Conservation (phyloP, 37 sponge, comb jelly and placozoan species). For the Petrosia ficiformis region DNA sequence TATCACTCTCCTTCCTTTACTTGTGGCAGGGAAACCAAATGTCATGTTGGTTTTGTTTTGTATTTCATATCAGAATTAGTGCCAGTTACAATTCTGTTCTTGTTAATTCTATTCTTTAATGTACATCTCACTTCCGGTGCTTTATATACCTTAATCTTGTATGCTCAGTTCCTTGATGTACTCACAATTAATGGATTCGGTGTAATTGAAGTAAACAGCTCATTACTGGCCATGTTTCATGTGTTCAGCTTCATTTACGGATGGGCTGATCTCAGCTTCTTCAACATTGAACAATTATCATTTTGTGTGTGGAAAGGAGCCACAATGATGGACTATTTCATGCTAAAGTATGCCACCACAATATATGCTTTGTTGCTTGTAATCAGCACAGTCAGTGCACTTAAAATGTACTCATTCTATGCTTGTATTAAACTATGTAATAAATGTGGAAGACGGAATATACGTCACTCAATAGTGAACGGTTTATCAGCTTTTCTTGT, state of each 20-base stretch:
- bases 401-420: neutral
- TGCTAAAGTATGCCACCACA: neutral
- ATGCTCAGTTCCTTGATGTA: neutral
- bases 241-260: neutral
- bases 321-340: neutral
- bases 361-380: neutral
- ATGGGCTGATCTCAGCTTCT: neutral
- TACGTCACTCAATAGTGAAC: neutral
- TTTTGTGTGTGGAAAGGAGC: neutral
- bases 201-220: neutral
- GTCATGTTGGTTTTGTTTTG: neutral
- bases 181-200: neutral
- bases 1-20: neutral
- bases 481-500: slow-evolving; percentile 1
- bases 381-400: neutral
- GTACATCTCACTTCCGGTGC: neutral
- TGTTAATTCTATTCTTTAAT: neutral
- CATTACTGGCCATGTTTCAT: neutral
- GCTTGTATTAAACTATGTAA: neutral
- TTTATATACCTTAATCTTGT: neutral
- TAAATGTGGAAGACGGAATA: slow-evolving; percentile 2
- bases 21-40: neutral
- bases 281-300: neutral
- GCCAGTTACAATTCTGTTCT: neutral
- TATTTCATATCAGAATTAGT: neutral